Percentiles rank a stretch among this genome's conserved stretches.
Conservation (phyloP, 2,797 vertebrate genomes). For the Myotis pilosus region DNA sequence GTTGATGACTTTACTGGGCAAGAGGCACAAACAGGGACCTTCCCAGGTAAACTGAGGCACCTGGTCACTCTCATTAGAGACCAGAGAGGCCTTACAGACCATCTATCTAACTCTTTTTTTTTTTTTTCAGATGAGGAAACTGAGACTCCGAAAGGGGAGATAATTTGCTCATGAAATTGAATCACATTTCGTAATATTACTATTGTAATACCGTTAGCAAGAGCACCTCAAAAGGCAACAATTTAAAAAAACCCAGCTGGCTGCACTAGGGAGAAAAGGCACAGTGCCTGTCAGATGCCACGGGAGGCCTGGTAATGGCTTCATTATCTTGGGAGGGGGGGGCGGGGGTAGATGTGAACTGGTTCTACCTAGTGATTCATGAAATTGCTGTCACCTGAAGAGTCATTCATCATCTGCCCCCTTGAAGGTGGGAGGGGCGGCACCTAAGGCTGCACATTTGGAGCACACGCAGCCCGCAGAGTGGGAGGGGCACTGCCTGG, state of each 20-base stretch:
- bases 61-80: too few species aligned
- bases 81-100: neutral
- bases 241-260: fast-evolving
- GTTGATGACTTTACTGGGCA: fast-evolving
- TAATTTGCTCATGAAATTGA: too few species aligned
- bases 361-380: slow-evolving; percentile 69
- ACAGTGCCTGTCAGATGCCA: neutral
- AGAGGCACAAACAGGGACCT: fast-evolving
- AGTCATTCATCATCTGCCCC: slow-evolving; percentile 69
- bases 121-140: neutral
- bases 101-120: neutral
- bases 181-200: fast-evolving
- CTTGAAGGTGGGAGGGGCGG: neutral
- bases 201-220: fast-evolving
- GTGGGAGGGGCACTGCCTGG: slow-evolving; percentile 35
- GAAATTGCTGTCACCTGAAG: slow-evolving; percentile 76
- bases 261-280: too few species aligned
- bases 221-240: neutral
- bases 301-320: slow-evolving; percentile 68
- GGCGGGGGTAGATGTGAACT: slow-evolving; percentile 51
- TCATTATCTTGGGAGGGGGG: slow-evolving; percentile 74
- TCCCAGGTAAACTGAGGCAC: too few species aligned
- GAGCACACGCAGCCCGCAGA: fast-evolving
- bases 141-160: neutral
- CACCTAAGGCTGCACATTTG: neutral